Evolutionary conservation across 1,140 invertebrate species (phyloP), one percentile per base, ranked within the genome.

Genomic region (Formica selysi): DNA sequence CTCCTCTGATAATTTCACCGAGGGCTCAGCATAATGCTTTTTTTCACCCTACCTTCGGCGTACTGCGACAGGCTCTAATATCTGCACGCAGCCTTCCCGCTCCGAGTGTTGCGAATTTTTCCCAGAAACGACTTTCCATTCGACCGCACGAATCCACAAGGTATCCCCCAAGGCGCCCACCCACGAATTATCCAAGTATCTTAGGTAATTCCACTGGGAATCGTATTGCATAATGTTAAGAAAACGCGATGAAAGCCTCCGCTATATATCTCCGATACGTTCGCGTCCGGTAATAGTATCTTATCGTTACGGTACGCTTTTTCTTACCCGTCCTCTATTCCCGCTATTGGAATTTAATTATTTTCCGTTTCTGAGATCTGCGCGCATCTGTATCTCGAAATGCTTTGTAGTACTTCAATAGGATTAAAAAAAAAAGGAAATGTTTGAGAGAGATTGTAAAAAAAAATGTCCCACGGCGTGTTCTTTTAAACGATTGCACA

Each of bases 221-320:
- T 91, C 89, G 83, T 91, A 90, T 90, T 90, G 89, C 90, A 91
- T 91, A 90, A 91, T 81, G 84, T 88, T 91, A 91, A 90, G 89
- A 90, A 91, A 91, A 91, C 86, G 86, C 86, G 61, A 79, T 86
- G 76, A 91, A 86, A 86, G 89, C 32, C 59, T 48, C 13, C 26
- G 48, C 32, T 13, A 44, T 78, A 70, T 13, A 48, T 13, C 10
- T n/a, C 51, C 44, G 65, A 85, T 80, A 44, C 73, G 10, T 59
- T 57, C 44, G 32, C 26, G 57, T 36, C 51, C 68, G 57, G 19
- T 48, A 79, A 86, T 89, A 84, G 59, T 62, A 29, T 44, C 29
- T n/a, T 51, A 74, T 48, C 61, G 61, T 90, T 89, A 79, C 70
- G 22, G 80, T 80, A 79, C 44, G n/a, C 64, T 71, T 38, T 74